Conservation (phyloP, 2,888 invertebrate genomes). For the Drosophila parthenogenetica region DNA sequence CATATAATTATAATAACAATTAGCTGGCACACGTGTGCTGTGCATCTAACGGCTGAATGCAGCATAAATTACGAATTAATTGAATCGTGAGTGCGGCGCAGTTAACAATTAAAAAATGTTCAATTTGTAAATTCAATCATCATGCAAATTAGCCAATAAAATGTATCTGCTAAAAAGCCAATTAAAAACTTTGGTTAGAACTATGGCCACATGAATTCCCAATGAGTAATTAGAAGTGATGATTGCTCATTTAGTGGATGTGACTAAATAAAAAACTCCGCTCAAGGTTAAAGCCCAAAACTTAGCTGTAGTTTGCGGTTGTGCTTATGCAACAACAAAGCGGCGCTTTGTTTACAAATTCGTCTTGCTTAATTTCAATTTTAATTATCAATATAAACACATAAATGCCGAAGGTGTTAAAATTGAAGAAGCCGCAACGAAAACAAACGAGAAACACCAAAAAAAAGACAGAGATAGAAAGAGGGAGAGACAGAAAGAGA, state of each 20-base stretch:
- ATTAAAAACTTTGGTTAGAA: conserved; percentile 30
- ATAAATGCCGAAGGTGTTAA: conserved; percentile 50
- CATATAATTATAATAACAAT: conserved; percentile 35
- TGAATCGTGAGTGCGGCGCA: conserved; percentile 51
- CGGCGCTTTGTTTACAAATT: conserved; percentile 55
- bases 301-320: background rate
- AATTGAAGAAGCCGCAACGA: conserved; percentile 46
- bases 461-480: background rate
- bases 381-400: conserved; percentile 55
- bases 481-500: background rate
- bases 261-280: conserved; percentile 3
- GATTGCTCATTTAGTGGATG: conserved; percentile 21
- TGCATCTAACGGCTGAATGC: conserved; percentile 30
- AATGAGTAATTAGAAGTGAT: conserved; percentile 7
- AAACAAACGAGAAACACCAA: conserved; percentile 1
- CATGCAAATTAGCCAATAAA: conserved; percentile 71
- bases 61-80: conserved; percentile 57
- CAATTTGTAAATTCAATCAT: conserved; percentile 55
- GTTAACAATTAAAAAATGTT: conserved; percentile 42
- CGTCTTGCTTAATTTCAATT: conserved; percentile 58
- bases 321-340: conserved; percentile 38
- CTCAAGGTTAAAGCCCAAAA: conserved; percentile 20
- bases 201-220: conserved; percentile 11
- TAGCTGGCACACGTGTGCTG: conserved; percentile 20
- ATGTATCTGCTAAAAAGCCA: conserved; percentile 8